Evolutionary conservation across 2,797 vertebrate genomes (phyloP).

Genomic region (Urocyon cinereoargenteus): DNA sequence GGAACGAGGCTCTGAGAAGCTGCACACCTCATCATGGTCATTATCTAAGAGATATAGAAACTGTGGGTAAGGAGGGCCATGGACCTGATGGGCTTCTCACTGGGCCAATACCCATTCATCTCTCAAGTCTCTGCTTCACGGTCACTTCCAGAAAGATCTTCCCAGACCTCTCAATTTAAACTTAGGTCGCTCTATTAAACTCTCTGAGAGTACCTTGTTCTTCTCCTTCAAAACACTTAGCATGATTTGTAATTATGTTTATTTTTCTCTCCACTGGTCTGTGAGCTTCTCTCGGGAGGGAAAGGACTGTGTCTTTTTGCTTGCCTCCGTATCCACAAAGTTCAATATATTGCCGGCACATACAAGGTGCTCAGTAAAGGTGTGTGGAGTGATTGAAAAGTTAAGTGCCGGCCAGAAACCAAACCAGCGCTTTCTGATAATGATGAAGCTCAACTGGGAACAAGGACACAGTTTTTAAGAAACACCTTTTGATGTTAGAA

Average conservation of each 20-base stretch:
- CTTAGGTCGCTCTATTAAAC: neutral
- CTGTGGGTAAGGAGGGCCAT: neutral
- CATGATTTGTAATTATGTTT: neutral
- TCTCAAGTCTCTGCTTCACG: neutral
- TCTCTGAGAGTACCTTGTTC: neutral
- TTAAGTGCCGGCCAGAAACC: neutral
- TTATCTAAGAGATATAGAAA: neutral
- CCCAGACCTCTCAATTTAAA: neutral
- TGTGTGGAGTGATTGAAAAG: neutral
- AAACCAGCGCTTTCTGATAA: constrained; percentile 8
- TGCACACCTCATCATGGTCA: neutral
- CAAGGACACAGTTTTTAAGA: constrained; percentile 38
- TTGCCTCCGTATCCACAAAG: neutral
- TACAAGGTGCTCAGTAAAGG: neutral
- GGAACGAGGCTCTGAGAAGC: neutral
- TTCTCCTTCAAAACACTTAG: neutral
- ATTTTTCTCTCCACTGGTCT: constrained; percentile 1
- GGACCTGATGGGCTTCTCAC: neutral
- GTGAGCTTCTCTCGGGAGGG: neutral
- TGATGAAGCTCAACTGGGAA: neutral
- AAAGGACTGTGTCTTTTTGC: neutral
- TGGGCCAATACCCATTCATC: neutral
- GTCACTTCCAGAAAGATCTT: neutral
- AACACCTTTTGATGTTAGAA: constrained; percentile 31
- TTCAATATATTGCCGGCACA: neutral